Evolutionary conservation across 1,140 invertebrate species (phyloP), one percentile per base, ranked within the genome.

Genomic region (Drosophila lini): DNA sequence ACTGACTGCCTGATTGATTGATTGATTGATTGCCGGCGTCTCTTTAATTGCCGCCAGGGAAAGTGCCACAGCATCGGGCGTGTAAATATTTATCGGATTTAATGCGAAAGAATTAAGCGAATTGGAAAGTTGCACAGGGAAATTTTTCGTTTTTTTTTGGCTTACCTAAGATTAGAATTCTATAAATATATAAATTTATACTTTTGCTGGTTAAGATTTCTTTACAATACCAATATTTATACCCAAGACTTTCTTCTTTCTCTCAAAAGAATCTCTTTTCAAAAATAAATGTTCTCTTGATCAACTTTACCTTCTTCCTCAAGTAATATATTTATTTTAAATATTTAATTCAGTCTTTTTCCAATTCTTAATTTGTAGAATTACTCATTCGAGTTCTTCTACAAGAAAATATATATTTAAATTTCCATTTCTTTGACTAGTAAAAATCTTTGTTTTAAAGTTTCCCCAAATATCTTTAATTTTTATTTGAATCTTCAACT

Each of bases 21-120:
- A 77, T 70, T 68, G 74, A 73, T 50, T 76, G 74, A 53, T 76
- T 67, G 61, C 47, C 73, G 73, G 74, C 73, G 28, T 76, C 56
- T 59, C 74, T 67, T 76, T 76, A 73, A 74, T 74, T 74, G 70
- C 40, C 36, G 31, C 9, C 67, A 48, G 65, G 50, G 68, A 71
- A 71, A 71, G 68, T 70, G 52, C 50, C n/a, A 34, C 45, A 41
- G 62, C 59, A 67, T 67, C 25, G 65, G 50, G 41, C 40, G 67
- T 44, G 64, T 48, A 58, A 71, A 71, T 71, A 71, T 70, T 71
- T 71, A 41, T 71, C 47, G 40, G 5, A 48, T 25, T 68, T 65
- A 52, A 34, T 58, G 61, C 19, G n/a, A 50, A 68, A 64, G 48
- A 70, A 70, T 69, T 28, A 31, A 64, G 25, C 40, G 19, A 69